These are phyloP conservation scores for Embiotoca jacksoni DNA, from an alignment of 2,113 vertebrate genomes.

Conservation along the genomic window DNA sequence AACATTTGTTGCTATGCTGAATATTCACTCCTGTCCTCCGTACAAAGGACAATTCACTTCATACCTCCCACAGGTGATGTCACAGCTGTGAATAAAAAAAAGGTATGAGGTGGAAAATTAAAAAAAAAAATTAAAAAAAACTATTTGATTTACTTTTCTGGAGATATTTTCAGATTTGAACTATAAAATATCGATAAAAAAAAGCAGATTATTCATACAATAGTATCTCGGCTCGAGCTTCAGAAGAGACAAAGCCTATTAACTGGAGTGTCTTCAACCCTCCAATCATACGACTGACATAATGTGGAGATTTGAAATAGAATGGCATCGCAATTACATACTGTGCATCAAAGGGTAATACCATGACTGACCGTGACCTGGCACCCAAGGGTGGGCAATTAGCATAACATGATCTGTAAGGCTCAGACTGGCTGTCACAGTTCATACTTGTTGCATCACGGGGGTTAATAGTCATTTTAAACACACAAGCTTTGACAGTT, in stretches of 20 bases:
- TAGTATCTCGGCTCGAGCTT: not conserved
- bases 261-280: not conserved
- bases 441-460: constrained; percentile 26
- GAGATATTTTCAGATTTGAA: not conserved
- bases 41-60: not conserved
- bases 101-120: not conserved
- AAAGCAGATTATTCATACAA: not conserved
- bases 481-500: too few relatives aligned
- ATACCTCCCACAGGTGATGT: constrained; percentile 33
- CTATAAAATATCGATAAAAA: not conserved
- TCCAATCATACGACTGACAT: not conserved
- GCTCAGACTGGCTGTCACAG: constrained; percentile 15
- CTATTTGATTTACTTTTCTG: not conserved
- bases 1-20: constrained; percentile 16
- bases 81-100: constrained; percentile 9
- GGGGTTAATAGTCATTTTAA: not conserved
- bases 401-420: constrained; percentile 28
- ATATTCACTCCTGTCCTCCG: constrained; percentile 7
- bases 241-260: not conserved
- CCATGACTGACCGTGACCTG: constrained; percentile 40
- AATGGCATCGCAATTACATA: constrained; percentile 20
- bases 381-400: constrained; percentile 34
- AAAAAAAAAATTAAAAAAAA: not conserved
- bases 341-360: constrained; percentile 26
- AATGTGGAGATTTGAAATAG: not conserved